Evolutionary conservation across 1,140 invertebrate genomes (phyloP).

Genomic region (Cataglyphis hispanica): DNA sequence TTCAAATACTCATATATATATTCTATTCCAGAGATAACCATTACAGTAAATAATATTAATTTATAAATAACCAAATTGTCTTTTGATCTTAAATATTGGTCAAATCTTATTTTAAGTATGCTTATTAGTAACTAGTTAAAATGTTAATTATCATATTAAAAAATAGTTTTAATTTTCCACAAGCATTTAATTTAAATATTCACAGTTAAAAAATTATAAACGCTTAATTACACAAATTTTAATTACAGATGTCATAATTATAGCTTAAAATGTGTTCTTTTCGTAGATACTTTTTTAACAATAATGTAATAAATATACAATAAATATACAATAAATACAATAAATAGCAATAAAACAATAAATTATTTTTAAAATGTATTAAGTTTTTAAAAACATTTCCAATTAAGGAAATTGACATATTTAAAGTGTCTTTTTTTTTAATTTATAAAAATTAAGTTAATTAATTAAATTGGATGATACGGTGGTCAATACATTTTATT

Average conservation of each 20-base stretch:
- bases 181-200: not conserved
- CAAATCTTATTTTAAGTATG: not conserved
- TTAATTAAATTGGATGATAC: not conserved
- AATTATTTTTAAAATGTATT: not conserved
- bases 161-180: not conserved
- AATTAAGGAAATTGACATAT: not conserved
- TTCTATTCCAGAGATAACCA: not conserved
- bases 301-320: no score
- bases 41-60: not conserved
- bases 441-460: not conserved
- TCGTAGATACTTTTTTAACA: no score
- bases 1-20: no score
- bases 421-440: not conserved
- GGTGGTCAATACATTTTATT: not conserved
- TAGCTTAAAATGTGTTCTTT: not conserved
- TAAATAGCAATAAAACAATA: not conserved
- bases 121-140: not conserved
- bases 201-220: no score
- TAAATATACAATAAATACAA: no score
- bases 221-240: no score
- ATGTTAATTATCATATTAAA: no score
- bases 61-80: not conserved
- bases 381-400: not conserved
- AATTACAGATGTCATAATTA: no score
- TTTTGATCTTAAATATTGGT: not conserved